phyloP scores from a whole-genome alignment of 2,797 vertebrate species.

The Macropodus opercularis region DNA sequence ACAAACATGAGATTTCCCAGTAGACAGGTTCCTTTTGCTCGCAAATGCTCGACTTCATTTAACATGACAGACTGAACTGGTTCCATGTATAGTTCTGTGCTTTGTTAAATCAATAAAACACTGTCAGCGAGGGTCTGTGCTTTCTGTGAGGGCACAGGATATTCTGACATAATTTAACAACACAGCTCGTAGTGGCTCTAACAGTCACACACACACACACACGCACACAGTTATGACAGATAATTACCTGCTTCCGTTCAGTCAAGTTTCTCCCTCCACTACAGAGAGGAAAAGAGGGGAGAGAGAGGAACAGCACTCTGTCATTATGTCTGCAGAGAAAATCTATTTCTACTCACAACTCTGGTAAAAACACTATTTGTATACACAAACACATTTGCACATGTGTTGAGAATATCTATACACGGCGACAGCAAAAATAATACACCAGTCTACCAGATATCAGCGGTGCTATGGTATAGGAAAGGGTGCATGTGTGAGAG shows the following conservation, averaged over 20 bases:
- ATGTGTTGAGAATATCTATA: conserved; percentile 60
- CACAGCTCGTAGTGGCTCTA: conserved; percentile 19
- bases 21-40: conserved; percentile 8
- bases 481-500: conserved; percentile 2
- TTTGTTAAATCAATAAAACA: not conserved
- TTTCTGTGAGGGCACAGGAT: not conserved
- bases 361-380: conserved; percentile 66
- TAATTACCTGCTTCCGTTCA: conserved; percentile 93
- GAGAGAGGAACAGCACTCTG: conserved; percentile 52
- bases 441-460: conserved; percentile 56
- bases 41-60: not conserved
- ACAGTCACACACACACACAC: conserved; percentile 31
- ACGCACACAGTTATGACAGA: conserved; percentile 31
- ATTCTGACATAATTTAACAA: conserved; percentile 43
- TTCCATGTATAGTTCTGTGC: not conserved
- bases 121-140: not conserved
- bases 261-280: conserved; percentile 90
- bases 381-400: conserved; percentile 57
- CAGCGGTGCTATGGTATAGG: conserved; percentile 30
- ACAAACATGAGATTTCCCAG: conserved; percentile 31
- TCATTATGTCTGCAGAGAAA: conserved; percentile 72
- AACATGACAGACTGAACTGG: not conserved
- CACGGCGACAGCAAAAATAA: conserved; percentile 60
- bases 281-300: conserved; percentile 43
- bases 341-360: conserved; percentile 72